phyloP scores from a whole-genome alignment of 2,888 invertebrate species.

The Tridacna gigas region DNA sequence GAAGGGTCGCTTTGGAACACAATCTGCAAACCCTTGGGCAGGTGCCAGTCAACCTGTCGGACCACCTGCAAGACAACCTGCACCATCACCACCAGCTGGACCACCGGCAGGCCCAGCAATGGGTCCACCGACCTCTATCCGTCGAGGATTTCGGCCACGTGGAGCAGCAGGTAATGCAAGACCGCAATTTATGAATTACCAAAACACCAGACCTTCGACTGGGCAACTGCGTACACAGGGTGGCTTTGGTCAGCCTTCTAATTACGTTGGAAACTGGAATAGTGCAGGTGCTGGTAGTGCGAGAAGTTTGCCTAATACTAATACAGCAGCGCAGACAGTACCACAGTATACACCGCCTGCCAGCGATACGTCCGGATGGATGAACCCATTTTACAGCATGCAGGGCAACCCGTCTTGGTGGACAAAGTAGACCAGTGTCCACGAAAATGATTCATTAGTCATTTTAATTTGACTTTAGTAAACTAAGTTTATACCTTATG shows the following conservation, averaged over 20 bases:
- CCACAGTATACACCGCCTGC: constrained; percentile 1
- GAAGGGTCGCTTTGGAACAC: neutral
- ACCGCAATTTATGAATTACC: constrained; percentile 5
- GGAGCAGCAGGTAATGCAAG: constrained; percentile 6
- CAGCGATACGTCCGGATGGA: constrained; percentile 28
- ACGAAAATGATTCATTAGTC: no score
- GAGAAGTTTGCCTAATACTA: neutral
- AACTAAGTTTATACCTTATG: no score
- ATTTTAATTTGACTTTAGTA: no score
- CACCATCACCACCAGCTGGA: neutral
- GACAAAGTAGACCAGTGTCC: neutral
- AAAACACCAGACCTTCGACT: neutral
- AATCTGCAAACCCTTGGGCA: neutral
- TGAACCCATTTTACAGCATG: neutral
- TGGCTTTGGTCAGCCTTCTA: constrained; percentile 10
- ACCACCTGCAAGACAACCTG: constrained; percentile 20
- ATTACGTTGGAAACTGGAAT: neutral
- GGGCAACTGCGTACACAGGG: neutral
- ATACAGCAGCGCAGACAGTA: constrained; percentile 1
- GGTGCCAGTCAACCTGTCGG: constrained; percentile 28
- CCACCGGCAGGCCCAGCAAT: neutral
- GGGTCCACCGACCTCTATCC: constrained; percentile 43
- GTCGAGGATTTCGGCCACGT: constrained; percentile 30
- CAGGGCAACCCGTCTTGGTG: constrained; percentile 3
- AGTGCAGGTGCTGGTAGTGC: neutral